These are phyloP conservation scores for Acipenser oxyrinchus DNA, from an alignment of 2,797 vertebrate genomes.

Conservation along the genomic window DNA sequence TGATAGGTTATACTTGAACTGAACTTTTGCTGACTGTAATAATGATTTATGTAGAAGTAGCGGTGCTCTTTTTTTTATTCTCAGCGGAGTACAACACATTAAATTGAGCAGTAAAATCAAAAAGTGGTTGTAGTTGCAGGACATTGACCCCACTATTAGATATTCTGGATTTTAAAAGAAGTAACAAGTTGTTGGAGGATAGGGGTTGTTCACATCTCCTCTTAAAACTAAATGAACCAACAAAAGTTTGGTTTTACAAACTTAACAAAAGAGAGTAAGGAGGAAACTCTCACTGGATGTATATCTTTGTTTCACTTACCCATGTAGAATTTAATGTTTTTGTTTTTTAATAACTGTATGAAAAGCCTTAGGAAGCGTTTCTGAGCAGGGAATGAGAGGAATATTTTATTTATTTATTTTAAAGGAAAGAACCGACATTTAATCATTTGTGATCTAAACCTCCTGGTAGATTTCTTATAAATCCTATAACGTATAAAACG, in stretches of 20 bases:
- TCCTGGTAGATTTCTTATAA: too few species aligned
- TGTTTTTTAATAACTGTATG: too few species aligned
- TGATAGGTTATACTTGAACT: conserved; percentile 21
- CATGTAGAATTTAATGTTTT: too few species aligned
- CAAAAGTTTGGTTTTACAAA: background rate
- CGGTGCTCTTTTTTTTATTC: background rate
- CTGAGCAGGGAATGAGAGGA: conserved; percentile 34
- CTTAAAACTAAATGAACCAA: background rate
- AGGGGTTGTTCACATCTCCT: background rate
- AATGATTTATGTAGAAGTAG: conserved; percentile 18
- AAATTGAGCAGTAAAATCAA: conserved; percentile 3
- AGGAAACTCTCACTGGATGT: too few species aligned
- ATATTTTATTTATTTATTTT: background rate
- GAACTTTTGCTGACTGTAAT: conserved; percentile 13
- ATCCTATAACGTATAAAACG: too few species aligned
- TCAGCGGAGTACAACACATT: conserved; percentile 1
- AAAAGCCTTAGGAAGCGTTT: conserved; percentile 44
- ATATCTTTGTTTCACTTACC: too few species aligned
- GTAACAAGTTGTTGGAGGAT: background rate
- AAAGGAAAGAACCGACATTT: background rate
- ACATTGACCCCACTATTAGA: background rate
- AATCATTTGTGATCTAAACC: too few species aligned
- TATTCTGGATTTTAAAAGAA: background rate
- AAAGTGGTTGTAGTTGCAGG: background rate
- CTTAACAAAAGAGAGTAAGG: too few species aligned